Evolutionary conservation across 2,797 vertebrate species (phyloP).

Genomic region (Falco cherrug): DNA sequence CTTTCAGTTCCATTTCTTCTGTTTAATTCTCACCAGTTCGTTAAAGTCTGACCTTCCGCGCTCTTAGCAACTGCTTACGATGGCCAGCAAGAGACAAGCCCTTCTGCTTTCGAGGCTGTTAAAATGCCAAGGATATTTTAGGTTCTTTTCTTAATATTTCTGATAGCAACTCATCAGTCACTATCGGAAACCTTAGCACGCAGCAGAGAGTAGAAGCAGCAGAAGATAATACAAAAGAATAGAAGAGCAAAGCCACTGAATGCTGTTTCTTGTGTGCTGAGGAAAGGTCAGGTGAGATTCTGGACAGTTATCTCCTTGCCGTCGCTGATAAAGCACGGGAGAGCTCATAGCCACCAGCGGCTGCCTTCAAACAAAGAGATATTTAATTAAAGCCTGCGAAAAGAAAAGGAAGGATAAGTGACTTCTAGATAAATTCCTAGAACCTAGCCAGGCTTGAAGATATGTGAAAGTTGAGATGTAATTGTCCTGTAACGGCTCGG

Average conservation of each 20-base stretch:
- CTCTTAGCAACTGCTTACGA: neutral
- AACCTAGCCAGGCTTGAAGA: conserved; percentile 1
- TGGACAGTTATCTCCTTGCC: conserved; percentile 75
- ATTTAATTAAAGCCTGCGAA: conserved; percentile 44
- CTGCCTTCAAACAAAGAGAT: conserved; percentile 71
- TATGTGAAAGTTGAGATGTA: neutral
- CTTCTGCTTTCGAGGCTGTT: conserved; percentile 61
- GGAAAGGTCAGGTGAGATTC: conserved; percentile 68
- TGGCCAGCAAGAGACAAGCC: conserved; percentile 45
- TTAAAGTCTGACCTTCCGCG: conserved; percentile 76
- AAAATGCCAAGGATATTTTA: conserved; percentile 67
- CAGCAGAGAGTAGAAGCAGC: neutral
- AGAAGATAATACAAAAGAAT: conserved; percentile 56
- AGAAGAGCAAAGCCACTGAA: conserved; percentile 32
- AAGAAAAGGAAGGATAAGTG: conserved; percentile 37
- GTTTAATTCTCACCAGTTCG: conserved; percentile 74
- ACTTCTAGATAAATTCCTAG: conserved; percentile 20
- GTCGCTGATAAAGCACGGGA: conserved; percentile 66
- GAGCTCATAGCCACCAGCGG: conserved; percentile 56
- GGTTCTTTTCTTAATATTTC: conserved; percentile 50
- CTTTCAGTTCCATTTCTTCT: conserved; percentile 48
- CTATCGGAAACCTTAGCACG: conserved; percentile 32
- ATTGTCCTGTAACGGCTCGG: neutral
- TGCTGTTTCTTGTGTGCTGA: conserved; percentile 29
- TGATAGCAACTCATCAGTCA: conserved; percentile 52